Conservation (phyloP, 23 tunicate genomes). For the Halocynthia roretzi region DNA sequence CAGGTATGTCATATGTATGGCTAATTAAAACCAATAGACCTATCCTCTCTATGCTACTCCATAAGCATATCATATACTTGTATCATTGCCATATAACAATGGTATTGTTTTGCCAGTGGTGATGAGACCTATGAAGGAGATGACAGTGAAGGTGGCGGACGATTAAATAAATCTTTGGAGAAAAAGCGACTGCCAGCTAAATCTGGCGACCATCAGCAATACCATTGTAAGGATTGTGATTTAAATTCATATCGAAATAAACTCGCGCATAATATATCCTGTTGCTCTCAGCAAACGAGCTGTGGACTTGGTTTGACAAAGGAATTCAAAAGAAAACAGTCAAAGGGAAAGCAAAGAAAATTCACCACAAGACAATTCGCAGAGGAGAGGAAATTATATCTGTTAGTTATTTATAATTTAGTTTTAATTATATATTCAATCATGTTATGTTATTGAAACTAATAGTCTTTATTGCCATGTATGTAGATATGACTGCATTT, state of each 20-base stretch:
- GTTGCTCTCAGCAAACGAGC: slow-evolving; percentile 9
- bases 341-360: slow-evolving; percentile 28
- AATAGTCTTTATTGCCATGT: background rate
- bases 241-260: too few relatives aligned
- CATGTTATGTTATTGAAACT: background rate
- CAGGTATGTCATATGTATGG: slow-evolving; percentile 2
- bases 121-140: slow-evolving; percentile 26
- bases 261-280: background rate
- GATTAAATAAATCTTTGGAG: too few relatives aligned
- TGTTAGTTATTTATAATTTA: background rate
- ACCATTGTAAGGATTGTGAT: too few relatives aligned
- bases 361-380: slow-evolving; percentile 28
- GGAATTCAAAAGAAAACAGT: slow-evolving; percentile 18
- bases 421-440: too few relatives aligned
- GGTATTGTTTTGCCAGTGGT: background rate
- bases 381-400: slow-evolving; percentile 28
- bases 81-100: too few relatives aligned
- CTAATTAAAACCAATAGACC: background rate
- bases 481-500: background rate
- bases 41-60: background rate
- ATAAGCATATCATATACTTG: too few relatives aligned
- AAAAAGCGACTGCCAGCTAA: too few relatives aligned
- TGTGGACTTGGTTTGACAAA: slow-evolving; percentile 19
- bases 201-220: too few relatives aligned
- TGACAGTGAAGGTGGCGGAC: background rate